Evolutionary conservation across 2,113 vertebrate species (phyloP).

Genomic region (Dicentrarchus labrax): DNA sequence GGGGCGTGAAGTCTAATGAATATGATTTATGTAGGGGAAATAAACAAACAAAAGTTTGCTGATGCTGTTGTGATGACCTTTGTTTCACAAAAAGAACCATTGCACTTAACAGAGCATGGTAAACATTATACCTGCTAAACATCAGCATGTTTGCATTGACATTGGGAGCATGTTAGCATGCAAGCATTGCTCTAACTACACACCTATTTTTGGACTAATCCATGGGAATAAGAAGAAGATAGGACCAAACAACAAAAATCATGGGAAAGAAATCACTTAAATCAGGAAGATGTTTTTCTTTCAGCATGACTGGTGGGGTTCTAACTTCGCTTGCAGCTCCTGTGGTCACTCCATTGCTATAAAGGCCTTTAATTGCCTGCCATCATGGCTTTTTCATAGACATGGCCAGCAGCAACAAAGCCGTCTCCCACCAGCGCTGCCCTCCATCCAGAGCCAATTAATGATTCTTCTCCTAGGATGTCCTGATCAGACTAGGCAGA

Average conservation of each 20-base stretch:
- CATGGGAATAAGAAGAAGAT: not conserved
- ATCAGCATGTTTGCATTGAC: not conserved
- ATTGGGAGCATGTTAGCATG: not conserved
- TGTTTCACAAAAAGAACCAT: too few species aligned
- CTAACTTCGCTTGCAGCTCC: conserved; percentile 26
- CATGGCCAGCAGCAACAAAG: conserved; percentile 46
- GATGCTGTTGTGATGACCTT: too few species aligned
- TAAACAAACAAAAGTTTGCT: too few species aligned
- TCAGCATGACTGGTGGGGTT: conserved; percentile 2
- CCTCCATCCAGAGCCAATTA: conserved; percentile 79
- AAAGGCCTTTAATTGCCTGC: conserved; percentile 54
- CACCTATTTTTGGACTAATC: not conserved
- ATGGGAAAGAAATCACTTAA: not conserved
- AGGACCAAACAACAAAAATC: not conserved
- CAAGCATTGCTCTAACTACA: accelerated
- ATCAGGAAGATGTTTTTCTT: conserved; percentile 15
- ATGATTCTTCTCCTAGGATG: conserved; percentile 70
- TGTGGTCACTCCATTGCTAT: conserved; percentile 44
- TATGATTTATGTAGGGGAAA: too few species aligned
- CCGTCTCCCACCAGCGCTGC: conserved; percentile 36
- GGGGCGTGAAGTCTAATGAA: too few species aligned
- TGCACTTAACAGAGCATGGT: not conserved
- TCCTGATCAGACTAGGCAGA: conserved; percentile 73
- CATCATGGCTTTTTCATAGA: conserved; percentile 49
- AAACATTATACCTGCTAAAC: not conserved